These are phyloP conservation scores for Cephus spinipes DNA, from an alignment of 2,888 invertebrate species.

Conservation along the genomic window DNA sequence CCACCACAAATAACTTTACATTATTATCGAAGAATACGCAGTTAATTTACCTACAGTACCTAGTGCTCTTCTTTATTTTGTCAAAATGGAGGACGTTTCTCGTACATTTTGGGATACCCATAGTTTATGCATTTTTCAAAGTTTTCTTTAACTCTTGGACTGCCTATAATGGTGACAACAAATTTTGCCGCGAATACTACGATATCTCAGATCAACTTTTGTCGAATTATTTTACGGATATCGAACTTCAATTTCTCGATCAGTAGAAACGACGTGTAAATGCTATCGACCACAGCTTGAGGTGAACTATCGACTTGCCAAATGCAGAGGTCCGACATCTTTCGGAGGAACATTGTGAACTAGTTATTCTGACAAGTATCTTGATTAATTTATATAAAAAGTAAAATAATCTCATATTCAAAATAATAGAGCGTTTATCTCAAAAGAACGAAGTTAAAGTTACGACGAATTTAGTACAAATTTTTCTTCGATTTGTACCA, in stretches of 20 bases:
- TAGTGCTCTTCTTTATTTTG: constrained; percentile 28
- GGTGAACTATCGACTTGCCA: constrained; percentile 47
- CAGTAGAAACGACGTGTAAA: constrained; percentile 48
- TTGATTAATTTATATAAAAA: not conserved
- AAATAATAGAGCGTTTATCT: not conserved
- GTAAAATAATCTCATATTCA: not conserved
- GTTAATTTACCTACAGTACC: constrained; percentile 20
- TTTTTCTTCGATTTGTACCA: not conserved
- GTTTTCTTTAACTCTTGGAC: not conserved
- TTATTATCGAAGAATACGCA: constrained; percentile 1
- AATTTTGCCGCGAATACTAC: constrained; percentile 54
- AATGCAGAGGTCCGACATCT: constrained; percentile 17
- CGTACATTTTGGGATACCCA: constrained; percentile 35
- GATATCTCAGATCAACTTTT: constrained; percentile 48
- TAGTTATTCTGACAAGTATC: not conserved
- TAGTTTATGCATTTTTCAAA: not conserved
- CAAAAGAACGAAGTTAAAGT: not conserved
- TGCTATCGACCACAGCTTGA: constrained; percentile 53
- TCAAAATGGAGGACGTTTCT: constrained; percentile 43
- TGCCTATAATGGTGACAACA: constrained; percentile 29
- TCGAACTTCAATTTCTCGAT: constrained; percentile 64
- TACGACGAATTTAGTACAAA: not conserved
- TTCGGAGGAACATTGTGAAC: not conserved
- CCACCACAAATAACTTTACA: not conserved
- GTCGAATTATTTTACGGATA: constrained; percentile 57